These are phyloP conservation scores for Ichneumoninae sp. DNA, from an alignment of 2,888 invertebrate genomes.

Conservation along the genomic window DNA sequence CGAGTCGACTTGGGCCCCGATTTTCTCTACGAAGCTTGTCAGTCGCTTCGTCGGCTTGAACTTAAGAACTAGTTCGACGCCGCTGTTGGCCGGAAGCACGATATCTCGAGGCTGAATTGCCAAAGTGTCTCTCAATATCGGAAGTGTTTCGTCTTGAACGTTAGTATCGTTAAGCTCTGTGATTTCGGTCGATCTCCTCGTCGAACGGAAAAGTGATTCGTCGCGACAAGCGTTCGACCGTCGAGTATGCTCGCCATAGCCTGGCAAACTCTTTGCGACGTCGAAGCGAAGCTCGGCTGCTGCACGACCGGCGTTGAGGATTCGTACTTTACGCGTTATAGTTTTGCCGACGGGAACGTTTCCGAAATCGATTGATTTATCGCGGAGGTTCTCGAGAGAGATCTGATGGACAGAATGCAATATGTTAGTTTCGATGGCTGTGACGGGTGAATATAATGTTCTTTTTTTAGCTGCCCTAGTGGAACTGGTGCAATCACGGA, in stretches of 20 bases:
- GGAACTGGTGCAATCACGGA: too few relatives aligned
- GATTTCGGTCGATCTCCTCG: neutral
- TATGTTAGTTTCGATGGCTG: neutral
- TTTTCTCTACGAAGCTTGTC: slow-evolving; percentile 82
- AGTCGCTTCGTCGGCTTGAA: slow-evolving; percentile 81
- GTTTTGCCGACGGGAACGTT: slow-evolving; percentile 84
- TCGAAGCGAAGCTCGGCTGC: slow-evolving; percentile 86
- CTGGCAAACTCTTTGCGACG: slow-evolving; percentile 85
- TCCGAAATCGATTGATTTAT: slow-evolving; percentile 84
- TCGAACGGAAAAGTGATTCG: slow-evolving; percentile 16
- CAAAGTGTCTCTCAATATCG: slow-evolving; percentile 68
- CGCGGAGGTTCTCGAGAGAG: slow-evolving; percentile 79
- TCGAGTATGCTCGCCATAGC: neutral
- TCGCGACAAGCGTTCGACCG: neutral
- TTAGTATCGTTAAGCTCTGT: neutral
- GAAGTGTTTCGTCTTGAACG: neutral
- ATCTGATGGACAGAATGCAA: slow-evolving; percentile 72
- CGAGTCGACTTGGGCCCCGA: slow-evolving; percentile 85
- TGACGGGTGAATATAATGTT: too few relatives aligned
- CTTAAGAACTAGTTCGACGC: slow-evolving; percentile 80
- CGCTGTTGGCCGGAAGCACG: slow-evolving; percentile 79
- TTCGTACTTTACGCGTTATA: slow-evolving; percentile 85
- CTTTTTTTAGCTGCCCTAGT: too few relatives aligned
- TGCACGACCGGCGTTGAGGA: slow-evolving; percentile 87
- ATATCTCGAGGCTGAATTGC: slow-evolving; percentile 78